These are phyloP conservation scores for Karalla daura DNA, from an alignment of 2,797 vertebrate genomes.

Conservation along the genomic window DNA sequence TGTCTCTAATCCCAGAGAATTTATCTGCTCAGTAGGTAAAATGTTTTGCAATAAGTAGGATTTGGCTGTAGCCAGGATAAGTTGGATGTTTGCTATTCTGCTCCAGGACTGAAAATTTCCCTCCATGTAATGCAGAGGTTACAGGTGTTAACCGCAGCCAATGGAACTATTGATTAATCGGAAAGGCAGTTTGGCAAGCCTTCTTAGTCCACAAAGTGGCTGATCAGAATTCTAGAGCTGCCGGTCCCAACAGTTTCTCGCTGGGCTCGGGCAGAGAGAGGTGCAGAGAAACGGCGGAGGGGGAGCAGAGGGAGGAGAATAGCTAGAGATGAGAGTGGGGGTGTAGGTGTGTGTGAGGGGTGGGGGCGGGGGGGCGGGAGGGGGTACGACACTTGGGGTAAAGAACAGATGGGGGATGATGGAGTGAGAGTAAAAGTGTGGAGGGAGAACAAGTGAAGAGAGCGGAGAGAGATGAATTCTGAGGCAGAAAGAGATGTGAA, in stretches of 20 bases:
- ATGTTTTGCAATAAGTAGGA: slow-evolving; percentile 66
- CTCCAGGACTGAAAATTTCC: slow-evolving; percentile 75
- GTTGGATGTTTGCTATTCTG: slow-evolving; percentile 76
- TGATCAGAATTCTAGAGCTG: slow-evolving; percentile 82
- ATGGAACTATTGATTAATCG: slow-evolving; percentile 82
- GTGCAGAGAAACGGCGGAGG: slow-evolving; percentile 41
- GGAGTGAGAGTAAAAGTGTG: slow-evolving; percentile 60
- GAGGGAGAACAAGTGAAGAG: slow-evolving; percentile 47
- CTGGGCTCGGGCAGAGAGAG: slow-evolving; percentile 56
- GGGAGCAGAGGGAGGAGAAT: slow-evolving; percentile 47
- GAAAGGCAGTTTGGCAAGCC: slow-evolving; percentile 74
- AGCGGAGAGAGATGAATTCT: slow-evolving; percentile 49
- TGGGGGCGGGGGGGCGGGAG: slow-evolving; percentile 18
- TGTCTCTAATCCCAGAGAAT: slow-evolving; percentile 57
- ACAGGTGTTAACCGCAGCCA: slow-evolving; percentile 80
- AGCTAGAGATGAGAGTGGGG: slow-evolving; percentile 43
- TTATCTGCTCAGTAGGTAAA: slow-evolving; percentile 58
- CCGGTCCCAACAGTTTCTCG: slow-evolving; percentile 58
- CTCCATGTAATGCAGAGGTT: slow-evolving; percentile 75
- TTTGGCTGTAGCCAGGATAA: slow-evolving; percentile 62
- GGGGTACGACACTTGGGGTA: slow-evolving; percentile 60
- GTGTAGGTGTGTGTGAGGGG: slow-evolving; percentile 6
- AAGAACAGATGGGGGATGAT: slow-evolving; percentile 65
- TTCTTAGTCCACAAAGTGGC: slow-evolving; percentile 79
- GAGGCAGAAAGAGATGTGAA: slow-evolving; percentile 65